Evolutionary conservation across 1,140 invertebrate species (phyloP), one percentile per base, ranked within the genome.

Genomic region (Lithobius niger): DNA sequence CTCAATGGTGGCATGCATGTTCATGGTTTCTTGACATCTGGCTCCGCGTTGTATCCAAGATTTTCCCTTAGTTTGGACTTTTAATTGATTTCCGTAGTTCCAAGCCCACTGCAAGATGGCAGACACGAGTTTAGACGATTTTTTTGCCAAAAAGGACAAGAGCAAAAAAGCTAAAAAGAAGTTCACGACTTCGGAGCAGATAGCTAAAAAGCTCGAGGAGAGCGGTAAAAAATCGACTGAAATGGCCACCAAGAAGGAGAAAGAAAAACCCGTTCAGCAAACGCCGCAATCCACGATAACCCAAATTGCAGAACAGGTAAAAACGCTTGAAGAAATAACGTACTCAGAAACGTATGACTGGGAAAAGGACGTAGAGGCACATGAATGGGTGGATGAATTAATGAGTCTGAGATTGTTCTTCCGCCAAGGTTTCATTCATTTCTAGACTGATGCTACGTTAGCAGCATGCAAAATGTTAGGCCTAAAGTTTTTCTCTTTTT

Each of bases 81-180:
- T 26, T 24, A 50, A 25, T 50, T 19, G 27, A 27, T 10, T 15
- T 50, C 6, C 22, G 13, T 24, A 24, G 27, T 16, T 13, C 6
- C 48, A 4, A 47, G 6, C 22, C 36, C 44, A 21, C 16, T 26
- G 3, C 27, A 43, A 43, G 2, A 91, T 91, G 88, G 85, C 86
- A 43, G 86, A 90, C 76, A 44, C 55, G 13, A 58, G 54, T 57
- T 73, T 93, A 63, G 89, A 92, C 68, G 86, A 91, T 76, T 93
- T 93, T 73, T 93, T 92, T 70, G 88, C 88, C 24, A 93, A 92
- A 72, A 90, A 90, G 70, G 88, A 93, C 71, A 82, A 85, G 61
- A 61, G 52, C 24, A 91, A 90, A 74, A 89, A 88, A 75, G 79
- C 81, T 15, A 86, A 84, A 70, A 76, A 77, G 52, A 68, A 87